Evolutionary conservation across 2,888 invertebrate species (phyloP).

Genomic region (Eilema sororculum): DNA sequence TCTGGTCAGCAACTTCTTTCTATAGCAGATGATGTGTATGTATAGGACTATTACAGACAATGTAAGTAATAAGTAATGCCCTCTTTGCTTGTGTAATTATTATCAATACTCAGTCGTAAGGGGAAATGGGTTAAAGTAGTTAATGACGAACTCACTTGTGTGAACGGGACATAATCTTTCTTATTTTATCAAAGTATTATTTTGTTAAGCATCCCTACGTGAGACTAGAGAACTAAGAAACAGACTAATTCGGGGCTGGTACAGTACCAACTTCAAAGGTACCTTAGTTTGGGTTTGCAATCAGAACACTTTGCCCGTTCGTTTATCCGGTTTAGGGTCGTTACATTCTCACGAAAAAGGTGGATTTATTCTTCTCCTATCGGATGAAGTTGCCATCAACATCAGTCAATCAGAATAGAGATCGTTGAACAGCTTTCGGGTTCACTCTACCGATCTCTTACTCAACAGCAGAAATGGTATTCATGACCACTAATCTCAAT

Average conservation of each 20-base stretch:
- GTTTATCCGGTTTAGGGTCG: background rate
- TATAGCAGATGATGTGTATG: background rate
- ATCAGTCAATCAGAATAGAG: background rate
- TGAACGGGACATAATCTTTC: background rate
- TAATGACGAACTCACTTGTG: background rate
- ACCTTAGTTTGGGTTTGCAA: too few species aligned
- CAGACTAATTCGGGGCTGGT: too few species aligned
- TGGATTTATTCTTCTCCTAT: too few species aligned
- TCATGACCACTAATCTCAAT: background rate
- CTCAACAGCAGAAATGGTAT: too few species aligned
- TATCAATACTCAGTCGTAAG: too few species aligned
- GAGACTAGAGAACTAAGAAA: too few species aligned
- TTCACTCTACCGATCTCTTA: background rate
- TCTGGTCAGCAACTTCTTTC: slow-evolving; percentile 8
- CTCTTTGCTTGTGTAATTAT: too few species aligned
- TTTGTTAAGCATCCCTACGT: too few species aligned
- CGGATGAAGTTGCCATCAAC: too few species aligned
- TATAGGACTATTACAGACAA: background rate
- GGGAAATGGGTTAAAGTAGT: too few species aligned
- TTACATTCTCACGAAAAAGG: background rate
- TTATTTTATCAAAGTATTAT: background rate
- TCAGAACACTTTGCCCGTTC: background rate
- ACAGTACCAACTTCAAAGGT: too few species aligned
- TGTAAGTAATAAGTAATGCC: too few species aligned
- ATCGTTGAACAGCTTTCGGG: background rate